Evolutionary conservation across 2,113 vertebrate genomes (phyloP).

Genomic region (Peromyscus maniculatus): DNA sequence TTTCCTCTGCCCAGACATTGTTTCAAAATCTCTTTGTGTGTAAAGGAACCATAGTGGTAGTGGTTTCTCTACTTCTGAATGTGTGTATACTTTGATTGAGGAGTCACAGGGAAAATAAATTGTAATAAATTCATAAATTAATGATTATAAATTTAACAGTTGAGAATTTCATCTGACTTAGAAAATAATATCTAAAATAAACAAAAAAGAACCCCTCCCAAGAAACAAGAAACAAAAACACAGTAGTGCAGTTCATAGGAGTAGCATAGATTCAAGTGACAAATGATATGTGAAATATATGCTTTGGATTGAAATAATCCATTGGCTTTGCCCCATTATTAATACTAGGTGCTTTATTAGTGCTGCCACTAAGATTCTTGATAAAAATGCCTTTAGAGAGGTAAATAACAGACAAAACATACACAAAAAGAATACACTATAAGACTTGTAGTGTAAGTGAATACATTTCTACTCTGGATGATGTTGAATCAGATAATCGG

Average conservation of each 20-base stretch:
- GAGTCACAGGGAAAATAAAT: slow-evolving; percentile 27
- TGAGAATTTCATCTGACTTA: slow-evolving; percentile 58
- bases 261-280: slow-evolving; percentile 61
- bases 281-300: slow-evolving; percentile 62
- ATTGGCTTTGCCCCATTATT: slow-evolving; percentile 54
- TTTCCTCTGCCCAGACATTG: slow-evolving; percentile 47
- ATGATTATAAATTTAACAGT: slow-evolving; percentile 3
- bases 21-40: slow-evolving; percentile 8
- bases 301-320: slow-evolving; percentile 33
- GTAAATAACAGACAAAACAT: too few relatives aligned
- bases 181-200: slow-evolving; percentile 41
- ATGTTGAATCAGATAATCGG: background rate
- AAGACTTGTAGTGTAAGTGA: background rate
- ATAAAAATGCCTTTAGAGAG: background rate
- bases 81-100: slow-evolving; percentile 38
- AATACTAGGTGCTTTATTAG: background rate
- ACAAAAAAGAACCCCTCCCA: too few relatives aligned
- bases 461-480: background rate
- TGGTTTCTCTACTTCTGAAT: slow-evolving; percentile 49
- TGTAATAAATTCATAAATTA: slow-evolving; percentile 14
- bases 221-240: background rate
- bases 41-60: slow-evolving; percentile 62
- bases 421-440: background rate
- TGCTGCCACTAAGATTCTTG: background rate
- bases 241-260: slow-evolving; percentile 11